Conservation (phyloP, 2,888 invertebrate genomes). For the Torymus auratus region DNA sequence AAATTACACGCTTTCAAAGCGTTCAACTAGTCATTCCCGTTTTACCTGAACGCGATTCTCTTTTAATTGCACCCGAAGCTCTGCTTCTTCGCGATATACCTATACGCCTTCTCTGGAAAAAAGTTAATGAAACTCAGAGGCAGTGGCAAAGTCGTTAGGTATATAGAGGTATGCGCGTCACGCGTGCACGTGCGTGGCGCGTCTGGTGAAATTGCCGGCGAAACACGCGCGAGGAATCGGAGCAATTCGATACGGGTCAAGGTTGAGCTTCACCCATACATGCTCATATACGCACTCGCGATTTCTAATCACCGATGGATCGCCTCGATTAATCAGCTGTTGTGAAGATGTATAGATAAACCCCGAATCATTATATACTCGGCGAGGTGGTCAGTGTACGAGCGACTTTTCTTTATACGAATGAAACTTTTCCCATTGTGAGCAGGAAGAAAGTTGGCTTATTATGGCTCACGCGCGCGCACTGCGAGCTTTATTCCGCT, state of each 20-base stretch:
- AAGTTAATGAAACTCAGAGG: no score
- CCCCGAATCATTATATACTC: neutral
- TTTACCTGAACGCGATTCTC: neutral
- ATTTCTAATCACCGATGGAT: constrained; percentile 28
- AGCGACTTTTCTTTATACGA: neutral
- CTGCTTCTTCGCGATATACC: no score
- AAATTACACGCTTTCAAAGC: constrained; percentile 4
- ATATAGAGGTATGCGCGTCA: constrained; percentile 34
- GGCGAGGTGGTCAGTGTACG: neutral
- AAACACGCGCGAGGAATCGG: constrained; percentile 65
- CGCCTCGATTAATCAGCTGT: neutral
- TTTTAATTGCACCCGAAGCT: no score
- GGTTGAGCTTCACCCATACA: constrained; percentile 61
- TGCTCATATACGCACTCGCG: neutral
- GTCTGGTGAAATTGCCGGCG: constrained; percentile 70
- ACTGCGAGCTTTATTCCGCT: neutral
- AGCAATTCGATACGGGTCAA: constrained; percentile 70
- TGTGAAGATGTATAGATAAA: no score
- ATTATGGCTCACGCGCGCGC: neutral
- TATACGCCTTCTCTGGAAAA: no score
- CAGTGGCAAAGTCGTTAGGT: neutral
- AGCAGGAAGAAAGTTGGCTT: constrained; percentile 37
- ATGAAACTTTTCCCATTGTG: constrained; percentile 46
- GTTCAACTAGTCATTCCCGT: neutral
- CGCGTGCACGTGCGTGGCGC: constrained; percentile 51